Evolutionary conservation across 2,113 vertebrate genomes (phyloP), one percentile per base, ranked within the genome.

Genomic region (Edolisoma coerulescens): DNA sequence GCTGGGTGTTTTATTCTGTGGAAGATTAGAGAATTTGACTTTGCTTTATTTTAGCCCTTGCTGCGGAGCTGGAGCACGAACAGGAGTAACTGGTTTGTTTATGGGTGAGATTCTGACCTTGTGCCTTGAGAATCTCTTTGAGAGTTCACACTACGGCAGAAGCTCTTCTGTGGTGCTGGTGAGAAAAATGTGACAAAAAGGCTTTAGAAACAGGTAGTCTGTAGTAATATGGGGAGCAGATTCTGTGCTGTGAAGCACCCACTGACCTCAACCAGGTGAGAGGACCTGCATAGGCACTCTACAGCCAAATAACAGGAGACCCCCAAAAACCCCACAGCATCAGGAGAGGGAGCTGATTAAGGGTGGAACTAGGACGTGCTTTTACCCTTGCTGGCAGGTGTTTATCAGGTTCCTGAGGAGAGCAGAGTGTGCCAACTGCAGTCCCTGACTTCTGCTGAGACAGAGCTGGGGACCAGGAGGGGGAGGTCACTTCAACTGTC

Each of bases 401-500:
- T 45, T 44, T 53, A 9, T 50, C 42, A 11, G 23, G 73, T 15
- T 87, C 50, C 74, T 12, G 47, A 65, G 68, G 63, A 88, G 56
- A 84, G 42, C 60, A 33, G 75, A 70, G 35, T 19, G 52, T 1
- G 1, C 42, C 18, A 35, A 2, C 41, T 21, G 32, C 42, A 61
- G 67, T 47, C 93, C 23, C 35, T 26, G 54, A 21, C 65, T 92
- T 86, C 45, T 89, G 77, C 67, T 45, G 93, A 91, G 85, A 8
- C 45, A 35, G 70, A 64, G 26, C n/a, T 10, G 39, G 69, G 84
- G 44, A 41, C 32, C 15, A 2, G 71, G 73, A 89, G 7, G 15
- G 28, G 28, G 69, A 93, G 88, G 84, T 89, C 83, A 79, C 53
- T 92, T 94, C 85, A 94, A 9, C 93, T 93, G 93, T 90, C 93